Percentiles rank a stretch among this genome's conserved stretches.
These are phyloP conservation scores for Watsonalla cultraria DNA, from an alignment of 2,888 invertebrate genomes.

Conservation along the genomic window DNA sequence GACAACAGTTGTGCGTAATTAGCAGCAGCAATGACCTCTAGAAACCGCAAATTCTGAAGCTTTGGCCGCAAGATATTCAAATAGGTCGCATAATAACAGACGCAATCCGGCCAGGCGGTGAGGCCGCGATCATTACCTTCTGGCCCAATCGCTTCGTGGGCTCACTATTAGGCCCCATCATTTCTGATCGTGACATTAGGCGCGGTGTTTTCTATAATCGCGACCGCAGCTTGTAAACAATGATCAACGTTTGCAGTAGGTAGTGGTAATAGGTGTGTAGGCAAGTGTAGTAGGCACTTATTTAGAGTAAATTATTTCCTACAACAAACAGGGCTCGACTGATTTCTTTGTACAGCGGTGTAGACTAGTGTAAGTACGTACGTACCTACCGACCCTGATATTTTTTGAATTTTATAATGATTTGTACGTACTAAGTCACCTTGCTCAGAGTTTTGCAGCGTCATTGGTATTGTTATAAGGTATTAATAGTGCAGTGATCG, in stretches of 20 bases:
- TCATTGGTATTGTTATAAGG: no score
- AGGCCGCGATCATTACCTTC: slow-evolving; percentile 45
- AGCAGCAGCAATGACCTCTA: slow-evolving; percentile 9
- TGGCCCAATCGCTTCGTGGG: slow-evolving; percentile 58
- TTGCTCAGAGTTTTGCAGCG: no score
- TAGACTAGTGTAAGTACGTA: no score
- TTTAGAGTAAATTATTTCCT: no score
- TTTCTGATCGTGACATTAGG: slow-evolving; percentile 28
- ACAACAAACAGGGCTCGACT: no score
- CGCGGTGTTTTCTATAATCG: slow-evolving; percentile 17
- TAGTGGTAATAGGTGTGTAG: no score
- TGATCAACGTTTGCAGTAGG: background rate
- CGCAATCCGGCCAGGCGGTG: slow-evolving; percentile 51
- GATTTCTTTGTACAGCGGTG: no score
- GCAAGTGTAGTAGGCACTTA: no score
- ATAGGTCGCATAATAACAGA: background rate
- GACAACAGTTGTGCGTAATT: slow-evolving; percentile 4
- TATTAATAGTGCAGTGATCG: no score
- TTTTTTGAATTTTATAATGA: no score
- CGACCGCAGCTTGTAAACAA: slow-evolving; percentile 2
- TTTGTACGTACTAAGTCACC: no score
- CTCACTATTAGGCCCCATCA: slow-evolving; percentile 46
- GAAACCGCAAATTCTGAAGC: slow-evolving; percentile 7
- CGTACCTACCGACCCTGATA: no score
- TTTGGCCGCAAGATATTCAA: background rate